Conservation (phyloP, 2,113 vertebrate genomes). For the Diglossa brunneiventris region DNA sequence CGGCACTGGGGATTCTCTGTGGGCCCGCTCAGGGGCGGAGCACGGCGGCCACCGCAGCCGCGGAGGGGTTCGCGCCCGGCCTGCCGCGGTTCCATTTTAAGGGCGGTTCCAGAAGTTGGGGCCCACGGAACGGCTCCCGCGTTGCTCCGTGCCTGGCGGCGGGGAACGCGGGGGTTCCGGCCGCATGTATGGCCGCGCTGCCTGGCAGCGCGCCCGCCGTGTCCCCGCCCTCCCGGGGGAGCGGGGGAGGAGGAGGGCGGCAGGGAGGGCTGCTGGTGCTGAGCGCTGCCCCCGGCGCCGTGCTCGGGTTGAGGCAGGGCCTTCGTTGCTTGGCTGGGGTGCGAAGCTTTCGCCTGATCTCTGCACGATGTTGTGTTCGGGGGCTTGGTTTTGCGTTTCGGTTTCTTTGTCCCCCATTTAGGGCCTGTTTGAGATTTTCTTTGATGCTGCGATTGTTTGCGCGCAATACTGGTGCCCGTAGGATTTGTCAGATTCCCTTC, state of each 20-base stretch:
- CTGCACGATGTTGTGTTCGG: accelerated
- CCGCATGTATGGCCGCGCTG: not conserved
- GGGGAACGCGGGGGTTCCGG: not conserved
- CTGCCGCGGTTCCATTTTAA: not conserved
- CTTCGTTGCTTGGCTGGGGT: not conserved
- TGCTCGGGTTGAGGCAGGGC: not conserved
- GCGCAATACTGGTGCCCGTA: accelerated
- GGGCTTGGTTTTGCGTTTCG: accelerated
- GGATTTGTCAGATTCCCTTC: not conserved
- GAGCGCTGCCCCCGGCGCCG: not conserved
- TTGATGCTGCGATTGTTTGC: not conserved
- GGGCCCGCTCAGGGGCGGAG: not conserved
- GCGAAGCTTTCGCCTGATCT: not conserved
- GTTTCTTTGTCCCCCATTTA: accelerated
- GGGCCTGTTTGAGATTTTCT: not conserved
- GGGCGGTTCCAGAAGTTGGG: not conserved
- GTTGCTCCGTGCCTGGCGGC: not conserved
- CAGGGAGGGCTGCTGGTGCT: not conserved
- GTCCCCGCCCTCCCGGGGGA: not conserved
- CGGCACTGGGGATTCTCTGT: not conserved
- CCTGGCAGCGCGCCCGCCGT: not conserved
- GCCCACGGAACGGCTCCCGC: accelerated
- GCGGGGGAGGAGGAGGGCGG: not conserved
- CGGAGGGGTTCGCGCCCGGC: not conserved
- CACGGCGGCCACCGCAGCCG: not conserved